A percentile compares a stretch with the other conserved stretches of the same genome.
Evolutionary conservation across 2,113 vertebrate species (phyloP).

Genomic region (Martes martes): DNA sequence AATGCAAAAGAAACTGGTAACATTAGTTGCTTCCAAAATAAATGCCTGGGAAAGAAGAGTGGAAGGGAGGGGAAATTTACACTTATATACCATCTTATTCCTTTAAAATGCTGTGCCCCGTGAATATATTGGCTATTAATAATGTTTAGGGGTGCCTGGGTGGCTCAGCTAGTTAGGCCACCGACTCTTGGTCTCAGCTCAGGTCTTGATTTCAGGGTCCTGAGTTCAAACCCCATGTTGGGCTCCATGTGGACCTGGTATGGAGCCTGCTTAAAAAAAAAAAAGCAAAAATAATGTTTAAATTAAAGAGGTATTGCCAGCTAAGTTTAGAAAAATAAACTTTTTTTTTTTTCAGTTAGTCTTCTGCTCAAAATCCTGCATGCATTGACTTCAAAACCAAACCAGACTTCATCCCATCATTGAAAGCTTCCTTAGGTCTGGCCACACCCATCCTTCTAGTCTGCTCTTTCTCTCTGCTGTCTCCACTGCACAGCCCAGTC

Average conservation of each 20-base stretch:
- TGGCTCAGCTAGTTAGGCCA: background rate
- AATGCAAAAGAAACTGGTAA: background rate
- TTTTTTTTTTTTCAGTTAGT: background rate
- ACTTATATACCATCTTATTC: background rate
- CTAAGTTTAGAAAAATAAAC: background rate
- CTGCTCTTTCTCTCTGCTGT: background rate
- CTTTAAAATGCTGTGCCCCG: background rate
- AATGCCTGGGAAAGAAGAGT: background rate
- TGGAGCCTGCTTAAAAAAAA: background rate
- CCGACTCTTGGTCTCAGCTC: background rate
- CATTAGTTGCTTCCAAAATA: background rate
- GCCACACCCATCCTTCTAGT: background rate
- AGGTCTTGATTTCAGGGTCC: background rate
- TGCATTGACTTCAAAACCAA: background rate
- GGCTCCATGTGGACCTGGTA: background rate
- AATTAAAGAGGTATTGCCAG: background rate
- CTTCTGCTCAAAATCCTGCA: background rate
- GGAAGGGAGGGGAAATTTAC: background rate
- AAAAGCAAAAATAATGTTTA: background rate
- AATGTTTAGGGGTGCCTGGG: background rate
- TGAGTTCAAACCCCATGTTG: background rate
- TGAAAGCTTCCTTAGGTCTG: background rate
- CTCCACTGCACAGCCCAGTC: background rate
- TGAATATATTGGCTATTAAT: background rate
- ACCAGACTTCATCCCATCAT: background rate